These are phyloP conservation scores for Bombycilla garrulus DNA, from an alignment of 2,113 vertebrate species.

Conservation along the genomic window DNA sequence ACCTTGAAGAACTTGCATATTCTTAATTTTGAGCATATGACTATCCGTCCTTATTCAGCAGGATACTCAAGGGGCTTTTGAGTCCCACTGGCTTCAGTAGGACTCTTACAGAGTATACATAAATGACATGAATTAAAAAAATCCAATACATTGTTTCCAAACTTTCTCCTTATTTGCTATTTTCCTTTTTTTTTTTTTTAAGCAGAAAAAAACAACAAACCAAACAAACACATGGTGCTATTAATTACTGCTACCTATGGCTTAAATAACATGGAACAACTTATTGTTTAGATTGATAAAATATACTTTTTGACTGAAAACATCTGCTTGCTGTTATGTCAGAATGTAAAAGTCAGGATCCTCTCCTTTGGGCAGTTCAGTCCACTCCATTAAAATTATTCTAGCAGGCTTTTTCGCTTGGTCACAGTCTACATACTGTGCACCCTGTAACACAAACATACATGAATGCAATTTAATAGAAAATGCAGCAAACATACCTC, in stretches of 20 bases:
- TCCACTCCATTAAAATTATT: conserved; percentile 70
- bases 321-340: conserved; percentile 62
- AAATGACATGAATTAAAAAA: not conserved
- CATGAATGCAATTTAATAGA: not conserved
- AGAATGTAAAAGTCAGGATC: conserved; percentile 74
- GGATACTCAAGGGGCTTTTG: not conserved
- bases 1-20: not conserved
- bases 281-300: not conserved
- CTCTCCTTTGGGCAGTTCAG: conserved; percentile 61
- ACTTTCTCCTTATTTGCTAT: not conserved
- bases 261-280: not conserved
- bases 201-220: accelerated
- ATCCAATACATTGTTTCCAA: not conserved
- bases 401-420: conserved; percentile 38
- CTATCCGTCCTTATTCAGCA: not conserved
- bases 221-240: not conserved
- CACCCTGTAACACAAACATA: conserved; percentile 68
- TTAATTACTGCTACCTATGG: not conserved
- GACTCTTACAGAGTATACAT: not conserved
- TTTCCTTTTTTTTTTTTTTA: not conserved
- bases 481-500: not conserved
- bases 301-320: conserved; percentile 71
- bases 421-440: conserved; percentile 42
- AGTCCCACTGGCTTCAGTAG: not conserved
- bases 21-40: not conserved